Conservation (phyloP, 2,113 vertebrate species). For the Corapipo altera region DNA sequence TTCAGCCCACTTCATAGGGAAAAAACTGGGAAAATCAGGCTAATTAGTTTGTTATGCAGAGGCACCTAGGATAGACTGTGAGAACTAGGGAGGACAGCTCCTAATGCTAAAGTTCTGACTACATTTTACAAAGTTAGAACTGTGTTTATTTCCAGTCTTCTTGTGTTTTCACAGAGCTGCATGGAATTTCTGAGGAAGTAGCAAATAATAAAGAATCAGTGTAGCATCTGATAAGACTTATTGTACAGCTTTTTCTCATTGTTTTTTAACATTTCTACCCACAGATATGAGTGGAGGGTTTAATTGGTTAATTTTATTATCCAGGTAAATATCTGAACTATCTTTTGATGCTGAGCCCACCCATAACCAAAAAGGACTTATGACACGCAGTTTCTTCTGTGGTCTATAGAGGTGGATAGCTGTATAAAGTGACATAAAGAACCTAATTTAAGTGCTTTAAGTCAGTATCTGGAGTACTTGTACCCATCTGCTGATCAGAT, state of each 20-base stretch:
- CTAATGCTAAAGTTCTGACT: not conserved
- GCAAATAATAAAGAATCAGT: not conserved
- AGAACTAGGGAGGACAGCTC: not conserved
- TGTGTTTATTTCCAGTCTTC: not conserved
- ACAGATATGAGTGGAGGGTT: not conserved
- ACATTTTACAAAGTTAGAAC: not conserved
- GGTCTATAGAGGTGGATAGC: not conserved
- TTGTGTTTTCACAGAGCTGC: not conserved
- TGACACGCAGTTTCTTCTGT: not conserved
- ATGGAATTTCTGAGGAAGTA: not conserved
- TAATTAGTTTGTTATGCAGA: not conserved
- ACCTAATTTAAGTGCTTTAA: not conserved
- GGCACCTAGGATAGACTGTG: not conserved
- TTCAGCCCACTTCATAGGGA: accelerated
- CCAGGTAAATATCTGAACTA: not conserved
- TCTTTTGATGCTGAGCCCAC: not conserved
- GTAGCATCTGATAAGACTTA: not conserved
- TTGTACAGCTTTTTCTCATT: not conserved
- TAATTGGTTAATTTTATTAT: not conserved
- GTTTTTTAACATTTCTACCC: not conserved
- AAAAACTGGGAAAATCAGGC: not conserved
- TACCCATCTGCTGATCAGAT: not conserved
- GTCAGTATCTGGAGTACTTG: not conserved
- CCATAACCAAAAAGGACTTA: not conserved
- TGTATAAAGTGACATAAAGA: not conserved